These are phyloP conservation scores for Chlorops oryzae DNA, from an alignment of 1,140 invertebrate genomes.

Conservation along the genomic window DNA sequence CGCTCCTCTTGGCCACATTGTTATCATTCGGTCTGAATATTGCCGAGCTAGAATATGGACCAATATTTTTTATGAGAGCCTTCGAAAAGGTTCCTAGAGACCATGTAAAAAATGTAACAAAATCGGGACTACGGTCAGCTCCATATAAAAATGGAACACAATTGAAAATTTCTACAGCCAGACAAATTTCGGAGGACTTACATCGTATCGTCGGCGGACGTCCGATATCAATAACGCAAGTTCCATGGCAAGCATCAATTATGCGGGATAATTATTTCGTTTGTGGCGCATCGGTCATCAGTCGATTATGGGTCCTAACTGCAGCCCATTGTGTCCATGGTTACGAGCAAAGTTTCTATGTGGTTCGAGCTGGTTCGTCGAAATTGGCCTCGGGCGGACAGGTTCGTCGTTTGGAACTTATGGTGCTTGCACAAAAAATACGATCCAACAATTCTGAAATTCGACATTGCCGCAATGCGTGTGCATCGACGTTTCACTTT, in stretches of 20 bases:
- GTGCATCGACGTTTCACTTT: conserved; percentile 10
- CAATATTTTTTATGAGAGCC: too few relatives aligned
- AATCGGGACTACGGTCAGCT: too few relatives aligned
- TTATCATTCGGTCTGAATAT: too few relatives aligned
- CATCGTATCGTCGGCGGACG: conserved; percentile 8
- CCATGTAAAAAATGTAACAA: too few relatives aligned
- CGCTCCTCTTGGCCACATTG: too few relatives aligned
- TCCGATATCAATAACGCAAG: conserved; percentile 1
- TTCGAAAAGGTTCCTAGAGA: too few relatives aligned
- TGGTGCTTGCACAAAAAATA: conserved; percentile 18
- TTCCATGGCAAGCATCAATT: neutral
- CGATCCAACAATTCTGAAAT: neutral
- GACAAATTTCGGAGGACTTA: too few relatives aligned
- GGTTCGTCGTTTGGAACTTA: conserved; percentile 4
- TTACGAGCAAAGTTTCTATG: conserved; percentile 5
- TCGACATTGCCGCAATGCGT: conserved; percentile 21
- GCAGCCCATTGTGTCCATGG: conserved; percentile 23
- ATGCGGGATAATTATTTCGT: neutral
- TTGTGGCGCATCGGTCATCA: conserved; percentile 18
- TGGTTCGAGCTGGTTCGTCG: conserved; percentile 20
- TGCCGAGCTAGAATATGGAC: too few relatives aligned
- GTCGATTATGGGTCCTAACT: conserved; percentile 19
- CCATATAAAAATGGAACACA: too few relatives aligned
- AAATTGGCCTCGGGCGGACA: conserved; percentile 8
- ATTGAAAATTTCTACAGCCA: too few relatives aligned